These are phyloP conservation scores for Diabrotica balteata DNA, from an alignment of 2,888 invertebrate species.

Conservation along the genomic window DNA sequence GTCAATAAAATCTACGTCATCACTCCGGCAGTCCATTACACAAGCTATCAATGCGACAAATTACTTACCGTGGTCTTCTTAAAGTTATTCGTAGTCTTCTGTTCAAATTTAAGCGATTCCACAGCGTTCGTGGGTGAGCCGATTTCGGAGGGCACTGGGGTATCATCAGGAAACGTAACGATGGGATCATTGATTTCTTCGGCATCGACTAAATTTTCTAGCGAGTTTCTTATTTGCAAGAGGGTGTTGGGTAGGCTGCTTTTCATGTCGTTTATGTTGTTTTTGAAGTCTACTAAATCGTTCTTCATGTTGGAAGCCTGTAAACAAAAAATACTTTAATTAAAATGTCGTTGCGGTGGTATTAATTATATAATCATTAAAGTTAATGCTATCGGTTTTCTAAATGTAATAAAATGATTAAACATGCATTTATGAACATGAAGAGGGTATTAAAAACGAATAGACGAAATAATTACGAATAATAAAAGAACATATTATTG, in stretches of 20 bases:
- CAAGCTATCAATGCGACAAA: too few species aligned
- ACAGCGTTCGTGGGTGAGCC: slow-evolving; percentile 56
- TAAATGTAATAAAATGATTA: not conserved
- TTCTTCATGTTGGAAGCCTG: slow-evolving; percentile 80
- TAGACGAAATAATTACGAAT: too few species aligned
- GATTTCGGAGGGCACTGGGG: slow-evolving; percentile 68
- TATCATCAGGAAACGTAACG: slow-evolving; percentile 82
- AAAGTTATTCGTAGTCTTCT: slow-evolving; percentile 82
- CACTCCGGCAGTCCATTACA: too few species aligned
- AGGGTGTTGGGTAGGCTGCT: slow-evolving; percentile 59
- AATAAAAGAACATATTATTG: too few species aligned
- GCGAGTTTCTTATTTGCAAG: slow-evolving; percentile 68
- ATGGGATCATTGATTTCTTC: slow-evolving; percentile 67
- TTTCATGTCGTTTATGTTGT: slow-evolving; percentile 88
- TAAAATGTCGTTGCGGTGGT: too few species aligned
- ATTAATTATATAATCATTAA: too few species aligned
- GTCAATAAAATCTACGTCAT: too few species aligned
- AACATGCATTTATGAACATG: not conserved
- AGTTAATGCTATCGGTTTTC: too few species aligned
- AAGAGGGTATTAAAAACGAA: too few species aligned
- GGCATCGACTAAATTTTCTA: slow-evolving; percentile 80
- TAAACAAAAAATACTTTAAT: not conserved
- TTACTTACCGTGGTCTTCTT: slow-evolving; percentile 71
- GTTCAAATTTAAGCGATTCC: slow-evolving; percentile 82
- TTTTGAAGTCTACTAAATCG: slow-evolving; percentile 79